These are phyloP conservation scores for Bryconaethiops microstoma DNA, from an alignment of 2,797 vertebrate genomes.

Conservation along the genomic window DNA sequence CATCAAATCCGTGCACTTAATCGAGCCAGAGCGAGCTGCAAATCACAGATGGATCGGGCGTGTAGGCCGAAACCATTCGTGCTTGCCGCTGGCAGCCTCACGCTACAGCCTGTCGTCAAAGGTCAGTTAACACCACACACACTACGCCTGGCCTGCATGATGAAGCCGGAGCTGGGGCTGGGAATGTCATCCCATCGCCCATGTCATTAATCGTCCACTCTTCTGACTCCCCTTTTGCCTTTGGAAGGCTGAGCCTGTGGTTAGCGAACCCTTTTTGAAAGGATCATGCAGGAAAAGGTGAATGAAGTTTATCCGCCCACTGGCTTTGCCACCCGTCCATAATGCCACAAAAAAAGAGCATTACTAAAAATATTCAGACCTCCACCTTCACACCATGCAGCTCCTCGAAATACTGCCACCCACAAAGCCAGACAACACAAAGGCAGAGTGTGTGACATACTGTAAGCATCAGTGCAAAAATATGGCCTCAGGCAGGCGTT, in stretches of 20 bases:
- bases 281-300: background rate
- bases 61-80: background rate
- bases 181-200: background rate
- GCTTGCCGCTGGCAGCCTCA: background rate
- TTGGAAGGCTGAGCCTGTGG: background rate
- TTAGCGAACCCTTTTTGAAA: background rate
- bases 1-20: background rate
- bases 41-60: background rate
- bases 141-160: conserved; percentile 5
- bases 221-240: conserved; percentile 6
- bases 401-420: background rate
- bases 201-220: background rate
- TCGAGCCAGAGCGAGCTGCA: background rate
- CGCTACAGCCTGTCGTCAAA: background rate
- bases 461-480: background rate
- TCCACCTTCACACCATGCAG: background rate
- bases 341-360: background rate
- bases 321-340: background rate
- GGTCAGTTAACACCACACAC: conserved; percentile 3
- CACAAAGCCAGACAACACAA: conserved; percentile 6
- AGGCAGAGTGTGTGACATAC: background rate
- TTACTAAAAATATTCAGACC: background rate
- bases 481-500: background rate
- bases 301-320: background rate
- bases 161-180: conserved; percentile 1